A percentile compares a stretch with the other conserved stretches of the same genome.
These are phyloP conservation scores for Drosophila ezoana DNA, from an alignment of 2,888 invertebrate species.

Conservation along the genomic window DNA sequence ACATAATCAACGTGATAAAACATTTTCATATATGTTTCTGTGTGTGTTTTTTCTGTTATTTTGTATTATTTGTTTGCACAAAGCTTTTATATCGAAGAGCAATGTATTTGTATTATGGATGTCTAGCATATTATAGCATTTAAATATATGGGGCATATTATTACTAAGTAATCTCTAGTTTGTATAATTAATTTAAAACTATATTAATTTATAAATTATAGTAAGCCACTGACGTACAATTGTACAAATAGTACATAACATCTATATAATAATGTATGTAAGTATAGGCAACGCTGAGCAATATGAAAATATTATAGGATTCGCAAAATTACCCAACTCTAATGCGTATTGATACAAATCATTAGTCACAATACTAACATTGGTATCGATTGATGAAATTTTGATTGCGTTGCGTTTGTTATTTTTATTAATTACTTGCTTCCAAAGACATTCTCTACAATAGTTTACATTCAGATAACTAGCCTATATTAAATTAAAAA, in stretches of 20 bases:
- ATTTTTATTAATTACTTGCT: conserved; percentile 3
- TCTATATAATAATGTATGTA: conserved; percentile 17
- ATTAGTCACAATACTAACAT: conserved; percentile 12
- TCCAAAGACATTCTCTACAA: conserved; percentile 21
- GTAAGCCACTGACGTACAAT: conserved; percentile 37
- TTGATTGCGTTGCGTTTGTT: conserved; percentile 14
- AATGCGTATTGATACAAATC: conserved; percentile 17
- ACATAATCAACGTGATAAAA: conserved; percentile 15
- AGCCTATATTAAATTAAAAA: conserved; percentile 37
- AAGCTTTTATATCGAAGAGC: conserved; percentile 20
- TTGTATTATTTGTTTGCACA: not conserved
- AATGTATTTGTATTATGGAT: conserved; percentile 19
- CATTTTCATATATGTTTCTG: not conserved
- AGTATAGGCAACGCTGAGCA: conserved; percentile 13
- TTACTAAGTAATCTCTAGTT: conserved; percentile 36
- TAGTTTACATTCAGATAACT: conserved; percentile 27
- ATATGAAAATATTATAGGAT: conserved; percentile 8
- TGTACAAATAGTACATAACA: conserved; percentile 28
- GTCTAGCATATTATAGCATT: conserved; percentile 15
- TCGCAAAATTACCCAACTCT: conserved; percentile 7
- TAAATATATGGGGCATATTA: conserved; percentile 22
- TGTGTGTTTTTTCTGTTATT: conserved; percentile 4
- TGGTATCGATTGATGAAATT: conserved; percentile 16
- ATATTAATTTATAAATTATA: conserved; percentile 36
- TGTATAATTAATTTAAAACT: conserved; percentile 40